Evolutionary conservation across 2,888 invertebrate species (phyloP), one percentile per base, ranked within the genome.

Genomic region (Cheilosia vernalis): DNA sequence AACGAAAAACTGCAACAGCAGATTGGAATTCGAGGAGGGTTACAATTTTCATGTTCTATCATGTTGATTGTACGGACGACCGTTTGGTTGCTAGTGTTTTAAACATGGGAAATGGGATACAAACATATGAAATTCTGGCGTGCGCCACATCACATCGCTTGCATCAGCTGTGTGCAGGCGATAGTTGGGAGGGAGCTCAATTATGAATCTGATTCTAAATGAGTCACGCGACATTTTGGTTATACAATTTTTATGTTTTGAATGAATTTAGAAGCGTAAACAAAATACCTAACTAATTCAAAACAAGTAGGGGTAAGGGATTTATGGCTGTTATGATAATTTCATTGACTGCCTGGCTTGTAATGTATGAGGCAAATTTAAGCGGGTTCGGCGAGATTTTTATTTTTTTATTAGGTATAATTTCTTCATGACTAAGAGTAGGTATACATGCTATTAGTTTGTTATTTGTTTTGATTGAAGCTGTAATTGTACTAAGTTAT

Each of bases 21-120:
- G 9, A 9, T 30, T 30, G 6, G 30, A 15, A 15, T 51, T 24
- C 13, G 5, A 24, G n/a, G 53, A 47, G 53, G 60, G 64, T 58
- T 51, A 49, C 40, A 56, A 63, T 56, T 61, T 72, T 83, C 83
- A 73, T 83, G 83, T 73, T 83, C 17, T 15, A 61, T 66, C 83
- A 19, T 69, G 81, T 76, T 37, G 53, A 58, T 55, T 30, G 24
- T 21, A 21, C 21, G 17, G 69, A 1, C 67, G 44, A 51, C 76
- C 61, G 81, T 81, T 81, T n/a, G 40, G 13, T 2, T 56, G 19
- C 24, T 27, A 6, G 6, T 27, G 5, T 27, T 51, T 51, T 6
- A 10, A 40, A 61, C 0, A 15, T 27, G 15, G 37, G 37, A 55
- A 7, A 33, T 7, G 24, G 24, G 24, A 33, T 9, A 33, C 9